Evolutionary conservation across 2,888 invertebrate species (phyloP), one percentile per base, ranked within the genome.

Genomic region (Patella depressa): DNA sequence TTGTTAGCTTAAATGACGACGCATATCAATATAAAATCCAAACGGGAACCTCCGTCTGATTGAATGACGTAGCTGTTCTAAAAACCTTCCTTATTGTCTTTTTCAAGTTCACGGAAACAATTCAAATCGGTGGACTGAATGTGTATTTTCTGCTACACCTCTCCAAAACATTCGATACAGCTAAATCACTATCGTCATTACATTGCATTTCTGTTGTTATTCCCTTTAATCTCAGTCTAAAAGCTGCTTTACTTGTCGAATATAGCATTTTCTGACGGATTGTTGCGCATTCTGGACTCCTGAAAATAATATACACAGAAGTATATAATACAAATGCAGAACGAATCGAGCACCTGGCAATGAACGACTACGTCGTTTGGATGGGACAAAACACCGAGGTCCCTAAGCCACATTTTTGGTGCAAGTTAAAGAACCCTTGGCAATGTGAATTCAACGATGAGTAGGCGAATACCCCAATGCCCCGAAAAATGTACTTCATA

Each of bases 181-280:
- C 84, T 5, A 90, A 85, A 93, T 98, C 98, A 86, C 97, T 96
- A 90, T 96, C 94, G 93, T 98, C 98, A 91, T 97, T 98, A 90
- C 98, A 97, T 91, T 94, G 98, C 92, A 98, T 96, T 94, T 97
- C 98, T 94, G 97, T 97, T 93, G 97, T 97, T 87, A 98, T 96
- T 90, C 98, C 98, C 83, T 97, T 97, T 92, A 99, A 94, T 81
- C 98, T 96, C 93, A 97, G 97, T 94, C 98, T 98, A 92, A 99
- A 94, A 90, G 98, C 98, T 93, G 98, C 98, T 91, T 99, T 99
- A 88, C 98, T 98, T 94, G 98, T 87, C 92, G 94, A 94, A 93
- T 95, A 95, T 91, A 95, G 93, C 95, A 95, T 95, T 93, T 95
- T 95, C 93, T 95, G 94, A 93, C 94, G 95, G 86, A 96, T 95